A percentile compares a stretch with the other conserved stretches of the same genome.
Conservation (phyloP, 2,797 vertebrate species). For the Lepilemur ruficaudatus region DNA sequence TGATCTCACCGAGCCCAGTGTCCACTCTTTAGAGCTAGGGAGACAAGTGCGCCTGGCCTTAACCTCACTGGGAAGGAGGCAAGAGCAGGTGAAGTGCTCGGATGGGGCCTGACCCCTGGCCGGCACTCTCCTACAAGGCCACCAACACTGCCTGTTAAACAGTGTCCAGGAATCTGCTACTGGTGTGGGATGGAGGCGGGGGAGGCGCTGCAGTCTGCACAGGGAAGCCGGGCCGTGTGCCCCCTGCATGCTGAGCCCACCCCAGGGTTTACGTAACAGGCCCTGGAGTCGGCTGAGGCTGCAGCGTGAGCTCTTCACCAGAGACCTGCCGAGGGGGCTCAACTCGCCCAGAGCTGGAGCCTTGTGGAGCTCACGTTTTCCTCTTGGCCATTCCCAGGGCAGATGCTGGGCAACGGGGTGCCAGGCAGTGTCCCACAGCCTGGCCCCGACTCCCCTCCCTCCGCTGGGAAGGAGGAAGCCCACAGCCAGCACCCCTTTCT, state of each 20-base stretch:
- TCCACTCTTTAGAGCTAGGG: not conserved
- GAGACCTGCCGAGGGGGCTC: not conserved
- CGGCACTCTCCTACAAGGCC: not conserved
- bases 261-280: not conserved
- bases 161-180: accelerated
- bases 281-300: not conserved
- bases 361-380: accelerated
- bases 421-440: accelerated
- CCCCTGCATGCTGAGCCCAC: not conserved
- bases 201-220: not conserved
- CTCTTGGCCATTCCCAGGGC: not conserved
- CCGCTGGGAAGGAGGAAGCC: accelerated
- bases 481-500: not conserved
- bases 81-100: not conserved
- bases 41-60: accelerated
- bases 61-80: not conserved
- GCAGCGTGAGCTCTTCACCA: too few relatives aligned
- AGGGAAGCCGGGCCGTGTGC: not conserved
- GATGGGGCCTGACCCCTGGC: not conserved
- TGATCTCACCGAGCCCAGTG: accelerated
- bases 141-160: accelerated
- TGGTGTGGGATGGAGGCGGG: accelerated
- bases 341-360: not conserved
- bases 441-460: accelerated
- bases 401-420: not conserved